Evolutionary conservation across 2,888 invertebrate genomes (phyloP), one percentile per base, ranked within the genome.

Genomic region (Drosophila hawaiiensis): DNA sequence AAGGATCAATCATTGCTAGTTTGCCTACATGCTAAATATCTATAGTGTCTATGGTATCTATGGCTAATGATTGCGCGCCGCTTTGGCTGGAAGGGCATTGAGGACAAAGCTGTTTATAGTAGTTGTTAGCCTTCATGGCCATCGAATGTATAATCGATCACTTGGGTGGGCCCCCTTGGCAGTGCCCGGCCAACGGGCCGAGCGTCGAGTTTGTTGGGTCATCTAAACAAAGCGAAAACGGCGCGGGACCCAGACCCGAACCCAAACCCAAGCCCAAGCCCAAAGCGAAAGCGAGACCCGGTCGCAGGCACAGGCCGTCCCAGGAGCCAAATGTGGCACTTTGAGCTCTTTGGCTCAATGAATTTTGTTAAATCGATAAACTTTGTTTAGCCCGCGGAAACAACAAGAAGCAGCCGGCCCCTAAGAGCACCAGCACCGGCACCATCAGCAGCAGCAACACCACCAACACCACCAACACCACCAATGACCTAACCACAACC

Each of bases 321-420:
- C 71, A 71, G 82, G 82, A 78, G 77, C 82, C 74, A 78, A 91
- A 82, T 91, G 91, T 90, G 90, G 84, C 89, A 86, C 82, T 85
- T 75, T 74, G 64, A 56, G 76, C 69, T 77, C 78, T 76, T 68
- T 53, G 83, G 83, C 78, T 74, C 83, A 78, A 78, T 90, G 81
- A 90, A 88, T 90, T 87, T 79, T 87, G 87, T 87, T 87, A 91
- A 91, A 87, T 87, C 87, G 91, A 87, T 87, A 87, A 84, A 87
- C 85, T 87, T 87, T 87, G 88, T 91, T 87, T 87, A 84, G 91
- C 83, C 85, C 83, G 59, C 83, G 85, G 91, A 87, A 91, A 91
- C 91, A 87, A 90, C 82, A 80, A 75, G 89, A 73, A 68, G 61
- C 82, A 69, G 77, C 72, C 83, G 76, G 89, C 86, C 88, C 90